Conservation (phyloP, 2,113 vertebrate species). For the Ondatra zibethicus region DNA sequence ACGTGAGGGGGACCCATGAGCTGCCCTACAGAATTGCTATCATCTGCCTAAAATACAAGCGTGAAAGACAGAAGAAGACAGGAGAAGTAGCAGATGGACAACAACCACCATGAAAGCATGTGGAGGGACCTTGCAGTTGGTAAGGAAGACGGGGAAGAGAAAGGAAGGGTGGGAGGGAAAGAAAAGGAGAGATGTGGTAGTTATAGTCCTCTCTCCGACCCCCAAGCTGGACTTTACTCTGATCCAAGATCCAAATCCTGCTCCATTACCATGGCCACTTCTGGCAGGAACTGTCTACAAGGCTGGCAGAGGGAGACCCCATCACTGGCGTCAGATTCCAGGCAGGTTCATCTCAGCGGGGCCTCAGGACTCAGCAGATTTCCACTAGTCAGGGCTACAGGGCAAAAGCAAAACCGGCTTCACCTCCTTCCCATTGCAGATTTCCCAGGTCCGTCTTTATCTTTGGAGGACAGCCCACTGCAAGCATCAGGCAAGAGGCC, state of each 20-base stretch:
- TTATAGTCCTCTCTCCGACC: too few relatives aligned
- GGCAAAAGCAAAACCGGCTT: neutral
- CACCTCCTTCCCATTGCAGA: neutral
- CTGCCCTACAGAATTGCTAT: neutral
- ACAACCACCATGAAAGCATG: neutral
- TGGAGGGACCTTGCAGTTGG: neutral
- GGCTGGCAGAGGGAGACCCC: neutral
- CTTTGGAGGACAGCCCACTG: neutral
- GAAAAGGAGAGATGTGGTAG: neutral
- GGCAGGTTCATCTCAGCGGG: neutral
- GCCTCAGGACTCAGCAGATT: too few relatives aligned
- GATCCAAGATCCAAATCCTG: neutral
- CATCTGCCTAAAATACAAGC: neutral
- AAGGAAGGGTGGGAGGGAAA: fast-evolving
- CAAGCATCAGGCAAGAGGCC: neutral
- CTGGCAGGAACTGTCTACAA: neutral
- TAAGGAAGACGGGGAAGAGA: neutral
- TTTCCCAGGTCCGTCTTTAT: neutral
- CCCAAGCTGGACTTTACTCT: neutral
- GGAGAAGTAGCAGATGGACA: neutral
- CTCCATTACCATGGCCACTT: neutral
- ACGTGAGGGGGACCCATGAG: neutral
- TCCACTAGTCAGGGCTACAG: neutral
- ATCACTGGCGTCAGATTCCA: neutral
- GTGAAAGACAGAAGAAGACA: neutral